Evolutionary conservation across 1,140 invertebrate species (phyloP), one percentile per base, ranked within the genome.

Genomic region (Wasmannia auropunctata): DNA sequence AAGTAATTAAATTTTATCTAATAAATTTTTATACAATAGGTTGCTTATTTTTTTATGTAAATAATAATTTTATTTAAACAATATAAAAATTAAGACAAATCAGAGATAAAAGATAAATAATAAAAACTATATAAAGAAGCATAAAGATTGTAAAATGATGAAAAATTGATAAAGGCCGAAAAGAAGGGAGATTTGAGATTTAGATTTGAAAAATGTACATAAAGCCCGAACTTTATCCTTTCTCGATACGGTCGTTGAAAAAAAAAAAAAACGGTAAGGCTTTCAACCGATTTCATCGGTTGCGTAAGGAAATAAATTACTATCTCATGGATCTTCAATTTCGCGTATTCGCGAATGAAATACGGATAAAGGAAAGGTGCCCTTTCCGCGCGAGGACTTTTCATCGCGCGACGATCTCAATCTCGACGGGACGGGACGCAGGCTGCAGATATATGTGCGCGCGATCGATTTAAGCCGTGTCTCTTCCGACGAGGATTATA

Each of bases 221-320:
- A 37, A 1, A 5, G 14, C 14, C 14, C 10, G 10, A 65, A 40
- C 56, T 80, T 40, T 43, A 69, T 69, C 19, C 25, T 37, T 56
- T 80, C n/a, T 69, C 34, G 0, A 69, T 69, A 4, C 3, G 31
- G 31, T 10, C 43, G 43, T n/a, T 40, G 3, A 49, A 25, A 63
- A 11, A 62, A 31, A 56, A 25, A 49, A 37, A 54, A 25, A 19
- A 34, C 31, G 22, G 1, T 11, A 69, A 11, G 16, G 34, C 22
- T 80, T 69, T 31, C 37, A 16, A 5, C 22, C 7, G 25, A 31
- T 51, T 6, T 19, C 65, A 7, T 16, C 4, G 34, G 3, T 11
- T n/a, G 31, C 75, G 75, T 43, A 74, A 34, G 67, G 25, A 83
- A 74, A 83, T 83, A 72, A 74, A 83, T 83, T 72, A 74, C 79